Conservation (phyloP, 2,888 invertebrate genomes). For the Zele albiditarsus region DNA sequence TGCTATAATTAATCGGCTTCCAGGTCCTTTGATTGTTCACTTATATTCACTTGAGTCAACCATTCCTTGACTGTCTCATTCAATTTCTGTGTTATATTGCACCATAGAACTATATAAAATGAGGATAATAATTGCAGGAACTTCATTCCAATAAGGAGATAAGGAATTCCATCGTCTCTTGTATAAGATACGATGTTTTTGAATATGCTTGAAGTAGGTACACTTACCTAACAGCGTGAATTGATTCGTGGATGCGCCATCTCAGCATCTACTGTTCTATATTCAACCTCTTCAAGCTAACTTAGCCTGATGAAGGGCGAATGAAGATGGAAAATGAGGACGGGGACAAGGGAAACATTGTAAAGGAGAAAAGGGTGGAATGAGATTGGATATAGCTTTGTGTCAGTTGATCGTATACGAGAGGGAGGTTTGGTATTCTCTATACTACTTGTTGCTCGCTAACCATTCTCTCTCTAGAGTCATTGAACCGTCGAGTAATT, state of each 20-base stretch:
- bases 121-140: background rate
- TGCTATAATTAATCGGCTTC: background rate
- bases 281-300: background rate
- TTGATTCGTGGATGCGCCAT: background rate
- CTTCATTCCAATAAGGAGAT: background rate
- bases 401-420: conserved; percentile 15
- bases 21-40: background rate
- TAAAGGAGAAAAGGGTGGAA: background rate
- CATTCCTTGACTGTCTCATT: background rate
- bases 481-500: conserved; percentile 38
- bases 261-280: background rate
- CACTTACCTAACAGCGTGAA: background rate
- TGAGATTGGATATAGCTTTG: background rate
- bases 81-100: background rate
- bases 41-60: background rate
- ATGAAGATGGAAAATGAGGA: background rate
- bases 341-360: background rate
- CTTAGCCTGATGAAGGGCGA: background rate
- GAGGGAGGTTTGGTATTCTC: conserved; percentile 2
- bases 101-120: background rate
- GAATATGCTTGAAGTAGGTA: background rate
- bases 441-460: conserved; percentile 39
- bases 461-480: conserved; percentile 30
- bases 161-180: too few relatives aligned
- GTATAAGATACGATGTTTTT: background rate